Conservation (phyloP, 2,797 vertebrate genomes). For the Arctocebus calabarensis region DNA sequence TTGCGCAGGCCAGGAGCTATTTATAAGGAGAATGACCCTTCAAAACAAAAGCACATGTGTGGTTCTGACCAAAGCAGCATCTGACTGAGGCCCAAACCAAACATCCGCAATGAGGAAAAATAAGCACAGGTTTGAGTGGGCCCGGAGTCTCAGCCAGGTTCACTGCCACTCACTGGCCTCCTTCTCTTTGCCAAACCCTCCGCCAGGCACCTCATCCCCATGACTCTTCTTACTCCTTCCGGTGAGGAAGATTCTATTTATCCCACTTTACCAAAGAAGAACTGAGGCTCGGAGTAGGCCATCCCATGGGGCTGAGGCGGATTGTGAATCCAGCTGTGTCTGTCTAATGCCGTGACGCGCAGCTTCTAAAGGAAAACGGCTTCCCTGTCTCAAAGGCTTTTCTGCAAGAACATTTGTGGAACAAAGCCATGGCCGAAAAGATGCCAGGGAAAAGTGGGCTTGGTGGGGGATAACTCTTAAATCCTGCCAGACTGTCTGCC, state of each 20-base stretch:
- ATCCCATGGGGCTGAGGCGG: neutral
- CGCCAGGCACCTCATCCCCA: neutral
- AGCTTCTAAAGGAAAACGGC: neutral
- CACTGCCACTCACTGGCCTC: neutral
- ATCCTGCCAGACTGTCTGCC: neutral
- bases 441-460: neutral
- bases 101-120: constrained; percentile 5
- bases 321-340: neutral
- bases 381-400: neutral
- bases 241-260: neutral
- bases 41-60: neutral
- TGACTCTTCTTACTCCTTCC: neutral
- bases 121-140: neutral
- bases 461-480: neutral
- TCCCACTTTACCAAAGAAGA: neutral
- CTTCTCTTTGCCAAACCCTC: constrained; percentile 1
- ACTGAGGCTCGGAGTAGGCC: neutral
- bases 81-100: constrained; percentile 24
- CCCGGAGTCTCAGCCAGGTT: neutral
- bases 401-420: neutral
- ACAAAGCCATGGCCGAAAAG: neutral
- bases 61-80: constrained; percentile 29
- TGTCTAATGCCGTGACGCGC: neutral
- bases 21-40: constrained; percentile 6
- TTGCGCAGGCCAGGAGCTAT: neutral